phyloP scores from a whole-genome alignment of 2,888 invertebrate species.

The Nomada ruficornis region DNA sequence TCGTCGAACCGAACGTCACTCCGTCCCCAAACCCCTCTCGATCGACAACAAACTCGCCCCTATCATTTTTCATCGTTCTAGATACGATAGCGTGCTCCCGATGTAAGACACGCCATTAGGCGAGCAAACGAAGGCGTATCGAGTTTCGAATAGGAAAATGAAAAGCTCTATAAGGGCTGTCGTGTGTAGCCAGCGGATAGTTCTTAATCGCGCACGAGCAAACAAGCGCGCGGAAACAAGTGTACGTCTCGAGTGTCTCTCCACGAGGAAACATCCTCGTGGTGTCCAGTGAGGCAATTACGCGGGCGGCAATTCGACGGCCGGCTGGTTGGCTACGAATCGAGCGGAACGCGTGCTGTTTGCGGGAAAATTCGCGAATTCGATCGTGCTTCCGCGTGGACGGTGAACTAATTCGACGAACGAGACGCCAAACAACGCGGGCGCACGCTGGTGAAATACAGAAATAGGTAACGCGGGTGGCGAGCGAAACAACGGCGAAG shows the following conservation, averaged over 20 bases:
- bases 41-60: constrained; percentile 13
- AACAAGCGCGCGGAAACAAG: neutral
- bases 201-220: constrained; percentile 19
- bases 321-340: neutral
- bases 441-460: neutral
- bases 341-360: neutral
- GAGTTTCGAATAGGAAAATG: constrained; percentile 23
- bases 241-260: neutral
- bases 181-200: neutral
- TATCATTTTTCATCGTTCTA: constrained; percentile 47
- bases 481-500: neutral
- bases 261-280: neutral
- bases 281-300: neutral
- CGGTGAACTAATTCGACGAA: neutral
- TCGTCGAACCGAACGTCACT: neutral
- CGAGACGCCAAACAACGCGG: neutral
- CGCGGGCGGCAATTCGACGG: neutral
- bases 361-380: constrained; percentile 4
- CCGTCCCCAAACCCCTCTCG: neutral
- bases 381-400: constrained; percentile 3
- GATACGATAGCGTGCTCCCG: constrained; percentile 16
- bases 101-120: constrained; percentile 54
- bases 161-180: constrained; percentile 13
- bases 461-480: neutral
- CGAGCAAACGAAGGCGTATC: constrained; percentile 45